Base-by-base conservation (phyloP, 2,797 vertebrate genomes). In the Anniella stebbinsi region DNA sequence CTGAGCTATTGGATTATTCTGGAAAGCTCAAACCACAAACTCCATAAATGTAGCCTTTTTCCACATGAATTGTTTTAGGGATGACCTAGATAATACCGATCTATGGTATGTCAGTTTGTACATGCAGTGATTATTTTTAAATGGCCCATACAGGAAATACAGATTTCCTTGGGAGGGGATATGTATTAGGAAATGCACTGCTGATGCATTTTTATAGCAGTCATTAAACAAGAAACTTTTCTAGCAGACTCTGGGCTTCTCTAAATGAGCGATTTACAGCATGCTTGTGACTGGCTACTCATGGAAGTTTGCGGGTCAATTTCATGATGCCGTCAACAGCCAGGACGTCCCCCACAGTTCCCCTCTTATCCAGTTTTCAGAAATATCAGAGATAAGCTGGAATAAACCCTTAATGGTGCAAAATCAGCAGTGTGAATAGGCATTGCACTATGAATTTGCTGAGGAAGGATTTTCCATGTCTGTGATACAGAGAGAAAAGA, bases 111-210 rank as follows among this genome's bases (percentile, higher is more conserved):
- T 66, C 78, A 87, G 4, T 28, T 5, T 11, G 85, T 67, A 88
- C 91, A 92, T 70, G 88, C 75, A 78, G 87, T 69, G 86, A 72
- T 69, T 89, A 54, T 93, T 93, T 95, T 93, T 77, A 93, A 96
- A 90, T 87, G 91, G 83, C 57, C 87, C 88, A 92, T 45, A 90
- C 21, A 45, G 48, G 21, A 92, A 67, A 73, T 69, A 67, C 83
- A 23, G 66, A 83, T 93, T 77, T 85, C 84, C 66, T 92, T 93
- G 87, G 72, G 88, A 93, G 90, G 95, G 73, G 5, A 80, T 83
- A 88, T 92, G 66, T 0, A 0, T 69, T 41, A 87, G 38, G 25
- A 91, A 87, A 87, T 0, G 73, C 75, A 92, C 91, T 92, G 90
- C 85, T 94, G 87, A 90, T 91, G 66, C 18, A 12, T 60, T 92